Evolutionary conservation across 2,888 invertebrate genomes (phyloP).

Genomic region (Campoletis raptor): DNA sequence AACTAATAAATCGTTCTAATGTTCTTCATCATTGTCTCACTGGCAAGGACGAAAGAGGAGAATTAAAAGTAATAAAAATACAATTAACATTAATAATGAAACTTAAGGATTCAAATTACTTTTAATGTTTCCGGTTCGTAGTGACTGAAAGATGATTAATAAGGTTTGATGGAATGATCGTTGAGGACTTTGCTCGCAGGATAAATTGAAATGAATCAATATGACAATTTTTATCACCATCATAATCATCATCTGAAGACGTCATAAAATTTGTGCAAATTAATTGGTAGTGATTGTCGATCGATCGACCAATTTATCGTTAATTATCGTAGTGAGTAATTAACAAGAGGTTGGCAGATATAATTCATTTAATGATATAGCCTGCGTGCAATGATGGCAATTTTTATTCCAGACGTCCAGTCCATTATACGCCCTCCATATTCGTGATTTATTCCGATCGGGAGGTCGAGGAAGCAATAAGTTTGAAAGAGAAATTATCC

Average conservation of each 20-base stretch:
- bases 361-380: constrained; percentile 56
- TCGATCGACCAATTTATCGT: constrained; percentile 35
- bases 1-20: constrained; percentile 10
- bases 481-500: constrained; percentile 38
- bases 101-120: constrained; percentile 7
- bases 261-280: constrained; percentile 6
- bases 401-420: constrained; percentile 18
- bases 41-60: constrained; percentile 18
- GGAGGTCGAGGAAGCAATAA: constrained; percentile 1
- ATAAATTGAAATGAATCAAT: constrained; percentile 20
- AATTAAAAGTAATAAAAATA: background rate
- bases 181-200: background rate
- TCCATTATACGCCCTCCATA: constrained; percentile 19
- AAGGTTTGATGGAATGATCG: background rate
- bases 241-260: background rate
- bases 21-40: background rate
- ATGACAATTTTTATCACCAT: background rate
- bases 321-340: constrained; percentile 27
- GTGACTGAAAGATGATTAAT: background rate
- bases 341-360: constrained; percentile 28
- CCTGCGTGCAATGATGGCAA: constrained; percentile 16
- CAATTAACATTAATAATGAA: background rate
- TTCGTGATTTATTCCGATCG: constrained; percentile 33
- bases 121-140: background rate
- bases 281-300: constrained; percentile 19